Base-by-base conservation (phyloP, 2,797 vertebrate genomes). In the Pseudochaenichthys georgianus region DNA sequence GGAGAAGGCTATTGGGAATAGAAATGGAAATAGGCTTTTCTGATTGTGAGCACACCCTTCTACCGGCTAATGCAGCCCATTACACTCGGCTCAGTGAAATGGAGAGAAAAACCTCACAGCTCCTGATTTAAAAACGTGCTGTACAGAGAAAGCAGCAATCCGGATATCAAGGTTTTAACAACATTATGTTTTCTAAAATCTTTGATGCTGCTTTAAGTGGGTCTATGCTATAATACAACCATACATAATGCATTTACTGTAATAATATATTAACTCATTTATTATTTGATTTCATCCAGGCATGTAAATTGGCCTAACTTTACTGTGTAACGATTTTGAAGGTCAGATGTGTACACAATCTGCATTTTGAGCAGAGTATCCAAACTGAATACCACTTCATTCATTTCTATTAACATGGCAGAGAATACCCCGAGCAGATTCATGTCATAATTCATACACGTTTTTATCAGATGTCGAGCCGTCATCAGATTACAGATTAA, bases 21-120 rank as follows among this genome's bases (percentile, higher is more conserved):
- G 60, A 75, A 69, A 60, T 64, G 34, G 54, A 80, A 75, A 60
- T 63, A 3, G 42, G 43, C 60, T 74, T 66, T 31, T 62, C 13
- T 65, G 45, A 50, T 62, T 65, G 21, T 11, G 11, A 79, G n/a
- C 17, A 12, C 53, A 58, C 16, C 0, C 1, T 73, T 53, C 64
- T 17, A 43, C 46, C 21, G 13, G 45, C 51, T 76, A 71, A 61
- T 64, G 70, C 51, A 69, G 51, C 63, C 42, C 28, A 48, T 69
- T 72, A 61, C 50, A 50, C 43, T 57, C 46, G 61, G 62, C n/a
- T 51, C 3, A 0, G 5, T 46, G 52, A 64, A 62, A 76, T 59
- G 42, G 19, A 51, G 48, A 50, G 46, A n/a, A 52, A 15, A 52
- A 58, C 50, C 59, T 28, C 64, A 3, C 8, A 19, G n/a, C 48